phyloP scores from a whole-genome alignment of 2,113 vertebrate species.

The Lepidothrix coronata region DNA sequence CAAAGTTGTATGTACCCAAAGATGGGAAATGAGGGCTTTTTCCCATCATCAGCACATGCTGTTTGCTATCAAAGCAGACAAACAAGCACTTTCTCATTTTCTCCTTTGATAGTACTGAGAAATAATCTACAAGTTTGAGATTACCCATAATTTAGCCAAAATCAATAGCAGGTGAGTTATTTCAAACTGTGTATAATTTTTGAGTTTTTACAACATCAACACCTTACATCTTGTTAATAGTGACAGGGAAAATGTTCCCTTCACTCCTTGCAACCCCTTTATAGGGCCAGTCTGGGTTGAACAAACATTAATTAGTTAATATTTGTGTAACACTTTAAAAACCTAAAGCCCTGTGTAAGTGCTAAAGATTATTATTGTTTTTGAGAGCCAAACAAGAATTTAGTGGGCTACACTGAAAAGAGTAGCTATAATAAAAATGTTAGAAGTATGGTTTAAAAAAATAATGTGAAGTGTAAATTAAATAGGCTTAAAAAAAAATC shows the following conservation, averaged over 20 bases:
- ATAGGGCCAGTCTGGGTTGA: neutral
- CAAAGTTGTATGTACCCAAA: neutral
- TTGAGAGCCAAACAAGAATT: conserved; percentile 34
- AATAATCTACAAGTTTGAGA: conserved; percentile 41
- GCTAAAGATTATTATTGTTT: conserved; percentile 28
- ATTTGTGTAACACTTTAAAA: conserved; percentile 19
- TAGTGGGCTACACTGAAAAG: conserved; percentile 17
- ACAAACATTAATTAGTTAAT: conserved; percentile 36
- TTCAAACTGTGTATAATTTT: conserved; percentile 56
- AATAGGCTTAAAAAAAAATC: conserved; percentile 25
- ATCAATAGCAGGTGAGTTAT: conserved; percentile 58
- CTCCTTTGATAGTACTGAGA: neutral
- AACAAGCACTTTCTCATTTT: neutral
- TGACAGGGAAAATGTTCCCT: neutral
- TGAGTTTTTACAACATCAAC: conserved; percentile 65
- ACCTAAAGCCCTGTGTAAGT: neutral
- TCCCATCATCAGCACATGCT: neutral
- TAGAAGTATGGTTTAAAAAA: conserved; percentile 50
- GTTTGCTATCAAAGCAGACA: neutral
- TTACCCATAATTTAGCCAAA: conserved; percentile 41
- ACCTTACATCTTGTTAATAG: conserved; percentile 52
- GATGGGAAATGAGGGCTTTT: neutral
- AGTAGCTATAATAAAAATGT: conserved; percentile 29
- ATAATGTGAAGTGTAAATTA: conserved; percentile 35
- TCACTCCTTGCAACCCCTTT: conserved; percentile 29